Evolutionary conservation across 2,113 vertebrate species (phyloP), one percentile per base, ranked within the genome.

Genomic region (Takifugu bimaculatus): DNA sequence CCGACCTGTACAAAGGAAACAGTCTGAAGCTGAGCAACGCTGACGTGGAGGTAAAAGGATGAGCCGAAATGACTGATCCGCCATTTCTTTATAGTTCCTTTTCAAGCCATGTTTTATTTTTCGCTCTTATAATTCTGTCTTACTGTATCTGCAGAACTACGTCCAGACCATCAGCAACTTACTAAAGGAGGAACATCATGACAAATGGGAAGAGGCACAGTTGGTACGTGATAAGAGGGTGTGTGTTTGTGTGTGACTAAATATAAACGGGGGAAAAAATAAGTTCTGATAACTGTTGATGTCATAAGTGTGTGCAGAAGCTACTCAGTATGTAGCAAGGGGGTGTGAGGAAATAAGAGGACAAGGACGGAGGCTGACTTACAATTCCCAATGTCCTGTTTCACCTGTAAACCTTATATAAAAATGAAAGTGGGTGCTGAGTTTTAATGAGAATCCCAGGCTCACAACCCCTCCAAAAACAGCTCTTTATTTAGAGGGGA

Each of bases 171-270:
- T 98, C 84, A 98, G 96, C 91, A 98, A 99, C 87, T 81, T 99
- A 66, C 83, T 99, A 77, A 93, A 93, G 0, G 96, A 98, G 64
- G 95, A 98, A 60, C 95, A 98, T 73, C 88, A 89, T 55, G 94
- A 95, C 42, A 98, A 96, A 86, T 99, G 97, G 97, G 93, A 96
- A 72, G 96, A 99, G 78, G 94, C 94, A 63, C 96, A 97, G 67
- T 91, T 94, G 94, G 97, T 99, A 90, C 5, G 94, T 86, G 84
- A 75, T 53, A 79, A 82, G 70, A 72, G 68, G 20, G 59, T 74
- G 70, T 61, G 50, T 81, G 63, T 59, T 14, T 49, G 44, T 35
- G 69, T 32, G 50, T 35, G 5, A 54, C 28, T 54, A 45, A 44
- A 42, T 12, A 20, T 26, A 25, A 57, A 52, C 29, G 26, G 26